Evolutionary conservation across 2,888 invertebrate genomes (phyloP), one percentile per base, ranked within the genome.

Genomic region (Cantharis rufa): DNA sequence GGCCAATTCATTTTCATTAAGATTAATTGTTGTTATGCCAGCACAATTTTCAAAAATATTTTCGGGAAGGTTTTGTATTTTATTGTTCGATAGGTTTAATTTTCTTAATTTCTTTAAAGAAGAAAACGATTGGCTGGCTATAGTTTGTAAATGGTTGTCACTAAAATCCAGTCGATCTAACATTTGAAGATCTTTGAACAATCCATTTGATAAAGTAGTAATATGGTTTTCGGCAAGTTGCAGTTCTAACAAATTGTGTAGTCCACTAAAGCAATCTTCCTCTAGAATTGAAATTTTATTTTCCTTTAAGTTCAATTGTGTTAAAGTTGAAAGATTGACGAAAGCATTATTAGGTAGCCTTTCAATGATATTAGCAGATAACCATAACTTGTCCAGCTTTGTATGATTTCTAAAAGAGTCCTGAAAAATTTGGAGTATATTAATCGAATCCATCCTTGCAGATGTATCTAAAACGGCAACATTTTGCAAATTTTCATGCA

Each of bases 311-410:
- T 63, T 11, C 21, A 77, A 62, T 4, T 32, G 18, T 10, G 13
- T 28, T 27, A 77, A 28, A 11, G 10, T 5, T 15, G 71, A 15
- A 2, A 77, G 64, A 24, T 32, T 75, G 7, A 18, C 28, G 61
- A 77, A 77, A 4, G 28, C 21, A 15, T 74, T 66, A 1, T 32
- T 13, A 2, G 48, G 64, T 15, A 77, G n/a, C 11, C 13, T 3
- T n/a, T 61, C 68, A 5, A 77, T 74, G 13, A 62, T 71, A 27
- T 77, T 77, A 18, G 48, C 72, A 1, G 74, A 71, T 11, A 77
- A 16, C 74, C 74, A 77, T 15, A 77, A 21, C 9, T 62, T n/a
- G 15, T 16, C 71, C 2, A 77, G 27, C 7, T 18, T 24, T 5
- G 5, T 70, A 64, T 62, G 74, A 15, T 74, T 70, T 62, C 28